Evolutionary conservation across 1,140 invertebrate genomes (phyloP).

Genomic region (Propsilocerus akamusi): DNA sequence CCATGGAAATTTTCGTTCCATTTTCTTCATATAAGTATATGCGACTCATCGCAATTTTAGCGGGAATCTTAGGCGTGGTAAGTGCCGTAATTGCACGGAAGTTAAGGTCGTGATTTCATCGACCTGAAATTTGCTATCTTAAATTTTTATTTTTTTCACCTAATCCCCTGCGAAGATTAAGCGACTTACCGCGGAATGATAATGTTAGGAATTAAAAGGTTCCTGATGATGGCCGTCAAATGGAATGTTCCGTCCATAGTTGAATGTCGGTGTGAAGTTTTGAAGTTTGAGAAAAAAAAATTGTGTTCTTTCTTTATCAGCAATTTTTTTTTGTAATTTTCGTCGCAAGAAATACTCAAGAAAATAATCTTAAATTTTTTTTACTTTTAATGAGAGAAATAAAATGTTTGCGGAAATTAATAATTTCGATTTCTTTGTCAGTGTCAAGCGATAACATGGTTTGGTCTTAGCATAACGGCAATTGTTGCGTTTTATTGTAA

Average conservation of each 20-base stretch:
- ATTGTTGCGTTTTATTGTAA: conserved; percentile 4
- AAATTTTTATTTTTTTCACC: too few species aligned
- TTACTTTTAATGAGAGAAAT: too few species aligned
- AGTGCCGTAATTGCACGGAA: background rate
- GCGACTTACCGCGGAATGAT: background rate
- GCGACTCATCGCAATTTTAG: background rate
- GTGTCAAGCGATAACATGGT: conserved; percentile 3
- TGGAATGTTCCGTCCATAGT: background rate
- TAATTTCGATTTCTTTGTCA: background rate
- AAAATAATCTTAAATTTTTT: background rate
- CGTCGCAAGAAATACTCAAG: background rate
- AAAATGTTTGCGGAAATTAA: too few species aligned
- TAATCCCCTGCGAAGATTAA: background rate
- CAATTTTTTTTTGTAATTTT: background rate
- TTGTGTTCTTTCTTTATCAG: background rate
- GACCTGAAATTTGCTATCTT: too few species aligned
- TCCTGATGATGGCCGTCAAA: background rate
- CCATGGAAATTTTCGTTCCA: background rate
- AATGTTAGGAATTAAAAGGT: background rate
- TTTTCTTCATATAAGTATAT: background rate
- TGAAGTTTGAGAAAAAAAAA: background rate
- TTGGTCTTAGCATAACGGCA: background rate
- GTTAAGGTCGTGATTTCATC: background rate
- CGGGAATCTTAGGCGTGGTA: background rate
- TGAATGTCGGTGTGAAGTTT: background rate